phyloP scores from a whole-genome alignment of 2,797 vertebrate genomes.

The Labeo calbasu region DNA sequence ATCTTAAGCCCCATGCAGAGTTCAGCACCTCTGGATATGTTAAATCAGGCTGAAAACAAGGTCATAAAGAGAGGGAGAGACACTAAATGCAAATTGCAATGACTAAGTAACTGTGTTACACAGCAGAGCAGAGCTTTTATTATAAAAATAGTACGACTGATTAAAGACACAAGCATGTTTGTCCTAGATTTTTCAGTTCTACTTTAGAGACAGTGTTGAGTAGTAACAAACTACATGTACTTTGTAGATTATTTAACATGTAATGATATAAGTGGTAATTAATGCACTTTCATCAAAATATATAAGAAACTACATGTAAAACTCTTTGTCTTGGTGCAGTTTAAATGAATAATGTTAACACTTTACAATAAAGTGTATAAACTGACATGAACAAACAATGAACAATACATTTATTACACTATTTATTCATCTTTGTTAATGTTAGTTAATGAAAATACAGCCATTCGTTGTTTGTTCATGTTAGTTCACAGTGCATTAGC shows the following conservation, averaged over 20 bases:
- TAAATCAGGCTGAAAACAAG: constrained; percentile 22
- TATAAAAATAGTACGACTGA: constrained; percentile 11
- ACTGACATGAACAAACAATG: no score
- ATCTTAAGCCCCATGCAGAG: constrained; percentile 21
- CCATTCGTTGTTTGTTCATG: no score
- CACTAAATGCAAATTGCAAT: constrained; percentile 17
- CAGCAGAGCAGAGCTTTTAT: constrained; percentile 18
- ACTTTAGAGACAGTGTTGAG: background rate
- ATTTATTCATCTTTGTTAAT: no score
- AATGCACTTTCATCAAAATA: background rate
- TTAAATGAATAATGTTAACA: background rate
- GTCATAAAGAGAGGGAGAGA: constrained; percentile 17
- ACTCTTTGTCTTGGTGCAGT: background rate
- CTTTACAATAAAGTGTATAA: no score
- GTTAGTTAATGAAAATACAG: no score
- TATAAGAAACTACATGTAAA: background rate
- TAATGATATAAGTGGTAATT: background rate
- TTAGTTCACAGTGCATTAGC: no score
- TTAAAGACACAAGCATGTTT: constrained; percentile 19
- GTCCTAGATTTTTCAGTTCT: constrained; percentile 13
- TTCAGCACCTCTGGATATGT: constrained; percentile 34
- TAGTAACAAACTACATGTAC: background rate
- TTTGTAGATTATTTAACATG: background rate
- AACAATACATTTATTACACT: no score
- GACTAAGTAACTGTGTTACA: constrained; percentile 16